Conservation (phyloP, 1,140 invertebrate species). For the Hycleus phaleratus region DNA sequence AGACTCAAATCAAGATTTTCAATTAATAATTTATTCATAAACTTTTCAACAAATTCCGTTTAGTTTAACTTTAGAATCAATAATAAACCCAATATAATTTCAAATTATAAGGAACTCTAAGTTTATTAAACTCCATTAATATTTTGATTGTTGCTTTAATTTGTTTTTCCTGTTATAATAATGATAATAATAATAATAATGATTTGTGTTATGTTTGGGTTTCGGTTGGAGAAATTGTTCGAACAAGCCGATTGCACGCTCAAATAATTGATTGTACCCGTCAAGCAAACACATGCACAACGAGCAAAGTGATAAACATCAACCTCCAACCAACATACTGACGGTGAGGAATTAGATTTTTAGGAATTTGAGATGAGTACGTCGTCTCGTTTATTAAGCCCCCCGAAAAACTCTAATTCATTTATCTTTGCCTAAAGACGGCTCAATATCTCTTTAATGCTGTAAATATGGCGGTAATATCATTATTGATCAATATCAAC, state of each 20-base stretch:
- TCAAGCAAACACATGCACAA: slow-evolving; percentile 18
- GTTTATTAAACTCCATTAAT: too few relatives aligned
- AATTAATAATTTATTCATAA: slow-evolving; percentile 14
- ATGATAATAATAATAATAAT: too few relatives aligned
- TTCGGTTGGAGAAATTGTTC: slow-evolving; percentile 11
- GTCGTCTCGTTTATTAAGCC: not conserved
- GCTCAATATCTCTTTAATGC: too few relatives aligned
- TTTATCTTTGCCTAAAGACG: too few relatives aligned
- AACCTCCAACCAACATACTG: slow-evolving; percentile 8
- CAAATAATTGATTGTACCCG: slow-evolving; percentile 17
- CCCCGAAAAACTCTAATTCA: not conserved
- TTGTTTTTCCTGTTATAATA: too few relatives aligned
- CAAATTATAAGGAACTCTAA: too few relatives aligned
- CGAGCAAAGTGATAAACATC: slow-evolving; percentile 14
- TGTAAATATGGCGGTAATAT: too few relatives aligned
- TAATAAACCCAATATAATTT: too few relatives aligned
- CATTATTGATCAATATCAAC: too few relatives aligned
- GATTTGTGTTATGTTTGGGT: slow-evolving; percentile 4
- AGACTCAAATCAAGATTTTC: slow-evolving; percentile 6
- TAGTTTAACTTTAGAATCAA: not conserved
- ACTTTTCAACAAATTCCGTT: not conserved
- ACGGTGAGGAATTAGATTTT: slow-evolving; percentile 9
- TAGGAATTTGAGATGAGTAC: not conserved
- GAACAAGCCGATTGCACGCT: slow-evolving; percentile 18
- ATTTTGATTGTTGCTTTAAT: too few relatives aligned